phyloP scores from a whole-genome alignment of 2,888 invertebrate species.

The Eudasyphora cyanicolor region DNA sequence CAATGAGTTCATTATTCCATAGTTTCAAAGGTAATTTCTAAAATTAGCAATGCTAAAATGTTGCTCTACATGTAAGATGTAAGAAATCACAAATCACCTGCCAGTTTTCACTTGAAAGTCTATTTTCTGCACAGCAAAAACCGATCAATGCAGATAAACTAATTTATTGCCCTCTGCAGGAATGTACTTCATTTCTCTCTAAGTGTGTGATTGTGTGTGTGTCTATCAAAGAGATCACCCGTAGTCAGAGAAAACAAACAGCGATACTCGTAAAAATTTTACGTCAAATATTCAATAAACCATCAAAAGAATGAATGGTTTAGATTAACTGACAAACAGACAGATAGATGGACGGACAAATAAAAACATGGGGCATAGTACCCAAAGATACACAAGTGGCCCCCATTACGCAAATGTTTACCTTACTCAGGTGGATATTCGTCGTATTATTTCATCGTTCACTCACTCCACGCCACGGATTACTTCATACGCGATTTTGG shows the following conservation, averaged over 20 bases:
- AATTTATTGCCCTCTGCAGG: background rate
- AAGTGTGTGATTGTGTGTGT: background rate
- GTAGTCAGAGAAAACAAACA: constrained; percentile 9
- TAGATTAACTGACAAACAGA: background rate
- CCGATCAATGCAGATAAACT: no score
- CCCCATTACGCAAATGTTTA: no score
- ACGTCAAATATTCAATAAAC: constrained; percentile 6
- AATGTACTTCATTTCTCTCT: background rate
- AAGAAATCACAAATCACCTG: constrained; percentile 4
- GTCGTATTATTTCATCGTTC: no score
- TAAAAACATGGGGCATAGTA: no score
- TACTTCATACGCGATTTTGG: no score
- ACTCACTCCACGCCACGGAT: no score
- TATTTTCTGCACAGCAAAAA: background rate
- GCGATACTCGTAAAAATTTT: background rate
- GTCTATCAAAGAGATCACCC: constrained; percentile 18
- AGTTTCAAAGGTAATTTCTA: background rate
- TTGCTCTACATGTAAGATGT: background rate
- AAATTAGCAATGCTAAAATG: background rate
- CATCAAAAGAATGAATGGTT: background rate
- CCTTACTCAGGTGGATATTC: background rate
- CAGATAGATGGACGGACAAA: no score
- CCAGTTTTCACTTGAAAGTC: background rate
- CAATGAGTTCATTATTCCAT: background rate
- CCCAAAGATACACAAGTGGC: background rate